Percentiles rank a stretch among this genome's conserved stretches.
phyloP scores from a whole-genome alignment of 2,113 vertebrate genomes.

The Menidia beryllina region DNA sequence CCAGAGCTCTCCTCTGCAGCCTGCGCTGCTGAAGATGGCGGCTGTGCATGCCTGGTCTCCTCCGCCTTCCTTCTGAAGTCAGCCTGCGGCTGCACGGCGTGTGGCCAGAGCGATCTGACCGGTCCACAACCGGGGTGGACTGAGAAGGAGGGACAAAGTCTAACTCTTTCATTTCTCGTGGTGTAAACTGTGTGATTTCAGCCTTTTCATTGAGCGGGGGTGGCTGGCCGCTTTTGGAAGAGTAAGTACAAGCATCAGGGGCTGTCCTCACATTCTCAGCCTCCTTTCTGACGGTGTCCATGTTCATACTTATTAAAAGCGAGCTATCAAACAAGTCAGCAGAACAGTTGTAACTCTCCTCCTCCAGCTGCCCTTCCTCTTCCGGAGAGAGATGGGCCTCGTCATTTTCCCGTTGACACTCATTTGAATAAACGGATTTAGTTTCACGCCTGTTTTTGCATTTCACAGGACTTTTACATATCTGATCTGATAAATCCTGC shows the following conservation, averaged over 20 bases:
- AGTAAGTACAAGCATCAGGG: not conserved
- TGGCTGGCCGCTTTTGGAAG: not conserved
- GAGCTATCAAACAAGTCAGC: slow-evolving; percentile 70
- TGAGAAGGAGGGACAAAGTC: slow-evolving; percentile 71
- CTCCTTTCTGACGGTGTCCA: not conserved
- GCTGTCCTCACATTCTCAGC: not conserved
- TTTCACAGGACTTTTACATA: not conserved
- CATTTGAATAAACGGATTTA: not conserved
- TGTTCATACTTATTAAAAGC: not conserved
- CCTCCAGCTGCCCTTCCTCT: slow-evolving; percentile 39
- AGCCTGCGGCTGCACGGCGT: not conserved
- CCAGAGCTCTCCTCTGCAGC: slow-evolving; percentile 1
- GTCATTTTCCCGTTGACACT: not conserved
- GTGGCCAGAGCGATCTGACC: too few species aligned
- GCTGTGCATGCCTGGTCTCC: slow-evolving; percentile 14
- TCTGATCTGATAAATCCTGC: slow-evolving; percentile 3
- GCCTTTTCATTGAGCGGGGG: not conserved
- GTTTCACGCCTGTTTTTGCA: not conserved
- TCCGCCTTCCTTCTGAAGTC: slow-evolving; percentile 30
- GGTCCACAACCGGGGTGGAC: slow-evolving; percentile 70
- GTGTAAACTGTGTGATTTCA: slow-evolving; percentile 3
- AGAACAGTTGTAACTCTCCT: slow-evolving; percentile 65
- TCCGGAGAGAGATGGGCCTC: slow-evolving; percentile 11
- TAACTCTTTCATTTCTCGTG: slow-evolving; percentile 21
- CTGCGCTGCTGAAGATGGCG: not conserved